Conservation (phyloP, 2,888 invertebrate genomes). For the Polydrusus pterygomalis region DNA sequence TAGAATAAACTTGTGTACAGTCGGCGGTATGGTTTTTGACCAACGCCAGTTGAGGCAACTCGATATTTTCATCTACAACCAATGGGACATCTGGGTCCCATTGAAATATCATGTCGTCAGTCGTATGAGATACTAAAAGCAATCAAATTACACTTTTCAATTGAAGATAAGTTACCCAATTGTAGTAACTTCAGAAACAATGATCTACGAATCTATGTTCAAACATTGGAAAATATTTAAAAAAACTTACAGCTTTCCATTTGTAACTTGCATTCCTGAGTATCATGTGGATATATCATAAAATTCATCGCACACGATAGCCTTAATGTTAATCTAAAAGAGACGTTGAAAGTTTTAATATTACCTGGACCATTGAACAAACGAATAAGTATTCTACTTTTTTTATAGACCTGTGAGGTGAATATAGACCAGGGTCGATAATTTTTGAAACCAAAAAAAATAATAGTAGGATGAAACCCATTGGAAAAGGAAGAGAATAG, state of each 20-base stretch:
- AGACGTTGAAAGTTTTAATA: background rate
- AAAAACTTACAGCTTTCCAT: conserved; percentile 97
- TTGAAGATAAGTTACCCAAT: no score
- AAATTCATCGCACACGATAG: conserved; percentile 97
- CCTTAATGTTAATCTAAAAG: conserved; percentile 79
- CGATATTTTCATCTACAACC: conserved; percentile 92
- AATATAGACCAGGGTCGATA: no score
- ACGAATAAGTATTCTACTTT: no score
- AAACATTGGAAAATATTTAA: no score
- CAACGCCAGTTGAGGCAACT: conserved; percentile 89
- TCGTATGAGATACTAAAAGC: conserved; percentile 91
- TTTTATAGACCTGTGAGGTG: no score
- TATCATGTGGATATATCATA: conserved; percentile 94
- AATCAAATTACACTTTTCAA: background rate
- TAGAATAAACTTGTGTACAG: conserved; percentile 94
- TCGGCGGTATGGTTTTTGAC: conserved; percentile 92
- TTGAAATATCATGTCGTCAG: conserved; percentile 94
- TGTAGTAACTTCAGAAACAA: no score
- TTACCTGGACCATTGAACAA: no score
- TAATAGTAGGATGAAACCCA: no score
- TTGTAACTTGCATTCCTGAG: conserved; percentile 94
- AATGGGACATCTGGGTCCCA: conserved; percentile 94
- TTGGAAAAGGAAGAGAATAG: no score
- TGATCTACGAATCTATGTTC: no score
- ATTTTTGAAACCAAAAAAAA: no score